These are phyloP conservation scores for Amblyopsis rosae DNA, from an alignment of 2,113 vertebrate genomes.

Conservation along the genomic window DNA sequence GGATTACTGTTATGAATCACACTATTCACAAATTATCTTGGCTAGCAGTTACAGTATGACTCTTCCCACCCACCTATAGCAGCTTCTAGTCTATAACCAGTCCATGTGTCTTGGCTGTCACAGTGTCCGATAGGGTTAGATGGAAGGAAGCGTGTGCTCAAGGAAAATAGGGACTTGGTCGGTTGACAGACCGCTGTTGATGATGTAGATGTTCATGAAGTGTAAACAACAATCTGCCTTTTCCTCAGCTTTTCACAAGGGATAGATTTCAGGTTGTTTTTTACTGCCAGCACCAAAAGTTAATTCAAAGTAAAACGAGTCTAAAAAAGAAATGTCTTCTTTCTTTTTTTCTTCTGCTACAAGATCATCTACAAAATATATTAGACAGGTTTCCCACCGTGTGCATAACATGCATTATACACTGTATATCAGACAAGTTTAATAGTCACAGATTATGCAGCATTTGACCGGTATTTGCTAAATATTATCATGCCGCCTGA, in stretches of 20 bases:
- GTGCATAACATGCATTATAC: too few relatives aligned
- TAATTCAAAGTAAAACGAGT: too few relatives aligned
- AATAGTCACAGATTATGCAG: too few relatives aligned
- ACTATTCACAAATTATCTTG: too few relatives aligned
- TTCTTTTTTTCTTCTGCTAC: too few relatives aligned
- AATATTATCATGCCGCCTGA: too few relatives aligned
- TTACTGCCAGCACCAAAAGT: background rate
- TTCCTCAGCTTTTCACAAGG: background rate
- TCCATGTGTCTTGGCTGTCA: background rate
- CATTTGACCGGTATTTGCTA: too few relatives aligned
- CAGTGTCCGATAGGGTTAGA: background rate
- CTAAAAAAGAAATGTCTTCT: too few relatives aligned
- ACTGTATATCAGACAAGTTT: too few relatives aligned
- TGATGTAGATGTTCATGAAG: background rate
- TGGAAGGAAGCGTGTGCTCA: background rate
- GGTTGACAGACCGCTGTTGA: slow-evolving; percentile 6
- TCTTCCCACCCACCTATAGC: background rate
- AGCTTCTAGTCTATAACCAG: slow-evolving; percentile 2
- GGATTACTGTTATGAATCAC: background rate
- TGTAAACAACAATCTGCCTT: background rate
- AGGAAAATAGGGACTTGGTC: background rate
- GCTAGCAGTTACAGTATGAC: background rate
- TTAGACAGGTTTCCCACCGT: too few relatives aligned
- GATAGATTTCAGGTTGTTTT: background rate
- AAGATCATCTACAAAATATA: too few relatives aligned